Percentiles rank a stretch among this genome's conserved stretches.
phyloP scores from a whole-genome alignment of 1,140 invertebrate species.

The Maniola jurtina region DNA sequence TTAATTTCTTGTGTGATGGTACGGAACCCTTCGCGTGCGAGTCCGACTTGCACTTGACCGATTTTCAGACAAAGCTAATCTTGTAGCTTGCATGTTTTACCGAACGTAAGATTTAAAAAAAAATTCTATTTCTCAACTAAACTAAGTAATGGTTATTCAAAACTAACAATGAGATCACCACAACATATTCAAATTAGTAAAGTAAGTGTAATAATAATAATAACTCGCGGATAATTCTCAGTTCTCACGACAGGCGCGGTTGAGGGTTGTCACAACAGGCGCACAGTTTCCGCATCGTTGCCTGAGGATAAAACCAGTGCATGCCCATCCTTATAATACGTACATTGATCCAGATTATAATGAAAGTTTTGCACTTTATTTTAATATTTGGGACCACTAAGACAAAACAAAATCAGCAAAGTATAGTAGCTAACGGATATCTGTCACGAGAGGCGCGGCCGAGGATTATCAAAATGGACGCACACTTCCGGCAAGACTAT shows the following conservation, averaged over 20 bases:
- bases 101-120: no score
- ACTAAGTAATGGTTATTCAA: background rate
- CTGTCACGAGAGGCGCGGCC: slow-evolving; percentile 35
- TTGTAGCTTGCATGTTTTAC: no score
- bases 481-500: slow-evolving; percentile 47
- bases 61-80: no score
- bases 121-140: no score
- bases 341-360: no score
- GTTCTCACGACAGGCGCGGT: slow-evolving; percentile 34
- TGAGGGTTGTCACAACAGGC: slow-evolving; percentile 56
- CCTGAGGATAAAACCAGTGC: slow-evolving; percentile 42
- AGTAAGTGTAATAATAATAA: background rate
- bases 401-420: background rate
- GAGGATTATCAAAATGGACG: slow-evolving; percentile 56
- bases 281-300: slow-evolving; percentile 48
- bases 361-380: no score
- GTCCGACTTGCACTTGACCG: no score
- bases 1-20: no score
- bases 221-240: slow-evolving; percentile 9
- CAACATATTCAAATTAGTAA: background rate
- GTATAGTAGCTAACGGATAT: background rate
- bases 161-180: background rate
- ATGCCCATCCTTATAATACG: slow-evolving; percentile 18
- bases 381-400: no score
- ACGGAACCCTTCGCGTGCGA: no score